Percentiles rank a stretch among this genome's conserved stretches.
Conservation (phyloP, 2,888 invertebrate genomes). For the Pammene fasciana region DNA sequence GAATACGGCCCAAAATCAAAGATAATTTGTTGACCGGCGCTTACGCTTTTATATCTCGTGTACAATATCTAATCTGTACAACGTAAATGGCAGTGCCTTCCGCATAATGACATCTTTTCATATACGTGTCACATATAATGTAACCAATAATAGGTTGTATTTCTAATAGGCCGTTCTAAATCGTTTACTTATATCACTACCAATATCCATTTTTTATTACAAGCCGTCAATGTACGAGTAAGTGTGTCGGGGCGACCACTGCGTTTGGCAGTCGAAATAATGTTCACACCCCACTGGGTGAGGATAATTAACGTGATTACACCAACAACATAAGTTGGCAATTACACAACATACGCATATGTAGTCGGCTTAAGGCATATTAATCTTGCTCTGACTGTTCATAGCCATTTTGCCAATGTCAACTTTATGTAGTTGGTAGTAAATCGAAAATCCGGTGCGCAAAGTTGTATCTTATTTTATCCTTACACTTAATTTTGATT, state of each 20-base stretch:
- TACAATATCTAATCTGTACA: too few species aligned
- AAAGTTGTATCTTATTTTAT: slow-evolving; percentile 19
- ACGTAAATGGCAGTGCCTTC: too few species aligned
- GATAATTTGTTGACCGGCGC: too few species aligned
- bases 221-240: too few species aligned
- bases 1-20: too few species aligned
- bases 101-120: too few species aligned
- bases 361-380: slow-evolving; percentile 60
- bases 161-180: too few species aligned
- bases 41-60: too few species aligned
- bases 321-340: slow-evolving; percentile 74
- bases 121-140: too few species aligned
- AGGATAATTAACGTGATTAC: slow-evolving; percentile 71
- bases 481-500: slow-evolving; percentile 9
- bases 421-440: background rate
- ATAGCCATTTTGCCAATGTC: background rate
- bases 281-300: slow-evolving; percentile 68
- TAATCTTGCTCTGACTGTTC: slow-evolving; percentile 43
- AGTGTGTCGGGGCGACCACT: slow-evolving; percentile 48
- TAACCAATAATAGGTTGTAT: too few species aligned
- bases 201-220: too few species aligned
- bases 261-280: slow-evolving; percentile 74
- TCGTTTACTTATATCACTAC: too few species aligned
- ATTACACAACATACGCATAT: slow-evolving; percentile 63
- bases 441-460: background rate